A percentile compares a stretch with the other conserved stretches of the same genome.
phyloP scores from a whole-genome alignment of 2,888 invertebrate genomes.

The Alloscopus bannaensis region DNA sequence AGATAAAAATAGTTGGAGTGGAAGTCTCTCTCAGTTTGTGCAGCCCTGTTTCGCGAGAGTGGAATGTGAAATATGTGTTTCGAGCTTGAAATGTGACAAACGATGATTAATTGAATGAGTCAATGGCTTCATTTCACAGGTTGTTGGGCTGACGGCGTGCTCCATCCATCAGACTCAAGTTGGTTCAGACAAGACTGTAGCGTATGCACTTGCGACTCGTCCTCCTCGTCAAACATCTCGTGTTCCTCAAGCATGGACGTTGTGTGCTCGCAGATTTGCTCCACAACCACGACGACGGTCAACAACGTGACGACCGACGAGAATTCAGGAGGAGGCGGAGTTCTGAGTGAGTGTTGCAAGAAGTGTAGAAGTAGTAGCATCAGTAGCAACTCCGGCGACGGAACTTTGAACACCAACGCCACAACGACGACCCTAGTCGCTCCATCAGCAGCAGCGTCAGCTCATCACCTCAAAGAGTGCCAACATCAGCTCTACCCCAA shows the following conservation, averaged over 20 bases:
- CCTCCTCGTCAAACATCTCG: conserved; percentile 62
- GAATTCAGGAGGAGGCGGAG: too few species aligned
- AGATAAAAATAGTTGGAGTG: background rate
- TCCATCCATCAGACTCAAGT: conserved; percentile 69
- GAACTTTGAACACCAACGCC: too few species aligned
- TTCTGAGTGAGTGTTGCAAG: conserved; percentile 69
- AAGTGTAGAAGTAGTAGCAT: conserved; percentile 65
- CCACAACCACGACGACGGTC: conserved; percentile 62
- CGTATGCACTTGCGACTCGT: conserved; percentile 71
- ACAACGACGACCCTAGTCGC: conserved; percentile 44
- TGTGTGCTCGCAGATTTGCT: conserved; percentile 68
- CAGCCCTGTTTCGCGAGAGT: too few species aligned
- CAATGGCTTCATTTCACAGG: conserved; percentile 76
- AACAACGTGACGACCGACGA: conserved; percentile 61
- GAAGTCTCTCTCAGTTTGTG: background rate
- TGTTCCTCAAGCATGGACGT: conserved; percentile 35
- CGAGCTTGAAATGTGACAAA: too few species aligned
- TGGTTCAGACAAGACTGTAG: conserved; percentile 73
- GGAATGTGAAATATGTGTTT: too few species aligned
- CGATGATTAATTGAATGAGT: conserved; percentile 48
- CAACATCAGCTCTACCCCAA: conserved; percentile 72
- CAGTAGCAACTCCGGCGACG: too few species aligned
- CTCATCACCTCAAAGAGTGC: conserved; percentile 68
- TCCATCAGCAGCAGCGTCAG: conserved; percentile 50
- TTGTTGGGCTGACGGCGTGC: conserved; percentile 83